Evolutionary conservation across 2,888 invertebrate genomes (phyloP).

Genomic region (Sepiola atlantica): DNA sequence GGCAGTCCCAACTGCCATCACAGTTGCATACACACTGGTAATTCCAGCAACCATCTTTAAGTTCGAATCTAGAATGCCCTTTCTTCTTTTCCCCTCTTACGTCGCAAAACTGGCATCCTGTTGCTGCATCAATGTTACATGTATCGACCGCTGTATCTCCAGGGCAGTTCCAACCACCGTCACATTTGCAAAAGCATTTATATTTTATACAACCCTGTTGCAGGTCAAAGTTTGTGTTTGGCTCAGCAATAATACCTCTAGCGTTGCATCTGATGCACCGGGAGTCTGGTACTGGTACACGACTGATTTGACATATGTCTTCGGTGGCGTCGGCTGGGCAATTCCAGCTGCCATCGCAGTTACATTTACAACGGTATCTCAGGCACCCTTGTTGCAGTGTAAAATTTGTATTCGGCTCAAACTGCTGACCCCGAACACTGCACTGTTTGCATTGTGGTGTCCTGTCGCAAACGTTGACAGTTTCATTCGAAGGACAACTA

Average conservation of each 20-base stretch:
- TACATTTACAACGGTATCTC: constrained; percentile 56
- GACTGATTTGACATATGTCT: constrained; percentile 51
- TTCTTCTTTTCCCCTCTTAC: constrained; percentile 52
- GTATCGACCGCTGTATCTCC: constrained; percentile 59
- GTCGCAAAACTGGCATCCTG: constrained; percentile 54
- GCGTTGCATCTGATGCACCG: constrained; percentile 56
- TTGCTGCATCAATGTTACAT: constrained; percentile 51
- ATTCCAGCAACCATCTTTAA: constrained; percentile 58
- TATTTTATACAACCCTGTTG: constrained; percentile 62
- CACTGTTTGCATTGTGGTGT: not conserved
- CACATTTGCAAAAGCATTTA: constrained; percentile 64
- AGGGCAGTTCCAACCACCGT: constrained; percentile 63
- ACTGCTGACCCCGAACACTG: not conserved
- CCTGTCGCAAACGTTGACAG: not conserved
- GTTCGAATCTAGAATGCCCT: constrained; percentile 57
- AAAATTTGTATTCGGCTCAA: constrained; percentile 53
- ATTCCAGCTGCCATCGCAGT: constrained; percentile 63
- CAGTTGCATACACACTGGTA: constrained; percentile 63
- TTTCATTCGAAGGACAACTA: not conserved
- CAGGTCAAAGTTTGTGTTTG: constrained; percentile 55
- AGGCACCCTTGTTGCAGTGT: constrained; percentile 54
- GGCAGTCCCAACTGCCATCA: constrained; percentile 64
- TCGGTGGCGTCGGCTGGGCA: constrained; percentile 54
- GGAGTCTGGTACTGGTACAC: constrained; percentile 50
- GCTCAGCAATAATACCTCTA: constrained; percentile 50